These are phyloP conservation scores for Festucalex cinctus DNA, from an alignment of 2,113 vertebrate genomes.

Conservation along the genomic window DNA sequence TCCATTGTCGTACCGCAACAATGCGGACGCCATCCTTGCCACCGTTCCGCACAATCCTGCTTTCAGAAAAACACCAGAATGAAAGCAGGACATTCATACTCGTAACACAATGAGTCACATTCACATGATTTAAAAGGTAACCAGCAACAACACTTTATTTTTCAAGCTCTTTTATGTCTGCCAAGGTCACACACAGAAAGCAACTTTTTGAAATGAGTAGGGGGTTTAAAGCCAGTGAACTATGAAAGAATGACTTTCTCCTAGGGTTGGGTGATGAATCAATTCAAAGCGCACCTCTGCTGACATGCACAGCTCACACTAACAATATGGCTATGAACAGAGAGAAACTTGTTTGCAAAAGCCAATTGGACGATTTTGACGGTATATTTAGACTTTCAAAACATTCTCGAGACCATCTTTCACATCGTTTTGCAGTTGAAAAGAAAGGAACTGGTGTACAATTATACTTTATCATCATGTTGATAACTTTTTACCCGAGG, in stretches of 20 bases:
- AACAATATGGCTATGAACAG: not conserved
- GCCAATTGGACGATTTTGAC: not conserved
- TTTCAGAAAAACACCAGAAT: constrained; percentile 1
- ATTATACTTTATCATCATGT: too few relatives aligned
- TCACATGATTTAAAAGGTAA: constrained; percentile 8
- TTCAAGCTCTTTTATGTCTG: constrained; percentile 2
- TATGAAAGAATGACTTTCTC: not conserved
- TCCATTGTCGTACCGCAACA: not conserved
- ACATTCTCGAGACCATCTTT: not conserved
- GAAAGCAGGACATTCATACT: constrained; percentile 3
- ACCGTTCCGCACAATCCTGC: not conserved
- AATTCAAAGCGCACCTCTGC: not conserved
- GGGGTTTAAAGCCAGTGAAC: too few relatives aligned
- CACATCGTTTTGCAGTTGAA: not conserved
- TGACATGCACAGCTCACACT: not conserved
- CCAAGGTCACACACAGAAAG: constrained; percentile 11
- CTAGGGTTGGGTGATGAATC: not conserved
- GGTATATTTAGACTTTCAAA: not conserved
- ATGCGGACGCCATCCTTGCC: not conserved
- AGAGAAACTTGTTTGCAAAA: not conserved
- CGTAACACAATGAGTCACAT: constrained; percentile 4
- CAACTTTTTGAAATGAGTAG: constrained; percentile 15
- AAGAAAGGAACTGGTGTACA: not conserved
- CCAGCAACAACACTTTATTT: not conserved
- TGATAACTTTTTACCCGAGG: too few relatives aligned